Evolutionary conservation across 2,113 vertebrate genomes (phyloP).

Genomic region (Taxidea taxus): DNA sequence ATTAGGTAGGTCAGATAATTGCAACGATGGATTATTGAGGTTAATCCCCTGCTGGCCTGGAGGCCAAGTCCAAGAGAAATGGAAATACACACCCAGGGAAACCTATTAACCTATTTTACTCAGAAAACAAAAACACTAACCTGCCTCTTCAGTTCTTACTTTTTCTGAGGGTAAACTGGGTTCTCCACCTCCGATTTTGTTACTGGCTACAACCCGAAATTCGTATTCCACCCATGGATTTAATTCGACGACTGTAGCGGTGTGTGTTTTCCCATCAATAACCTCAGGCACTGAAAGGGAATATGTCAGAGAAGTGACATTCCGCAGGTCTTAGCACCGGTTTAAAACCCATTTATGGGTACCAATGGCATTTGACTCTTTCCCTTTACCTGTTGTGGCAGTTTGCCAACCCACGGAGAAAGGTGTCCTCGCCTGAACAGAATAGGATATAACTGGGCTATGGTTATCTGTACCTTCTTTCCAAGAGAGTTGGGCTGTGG

Average conservation of each 20-base stretch:
- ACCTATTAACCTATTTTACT: constrained; percentile 34
- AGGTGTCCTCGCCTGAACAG: constrained; percentile 91
- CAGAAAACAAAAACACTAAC: constrained; percentile 87
- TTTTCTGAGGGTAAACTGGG: constrained; percentile 94
- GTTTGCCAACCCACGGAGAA: constrained; percentile 97
- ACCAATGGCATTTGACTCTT: rapidly evolving
- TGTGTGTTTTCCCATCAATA: constrained; percentile 91
- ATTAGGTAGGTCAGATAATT: neutral
- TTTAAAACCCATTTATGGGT: neutral
- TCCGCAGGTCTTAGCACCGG: rapidly evolving
- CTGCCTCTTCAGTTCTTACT: constrained; percentile 96
- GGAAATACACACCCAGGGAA: neutral
- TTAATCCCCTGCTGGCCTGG: neutral
- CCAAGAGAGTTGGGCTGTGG: constrained; percentile 95
- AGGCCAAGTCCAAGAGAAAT: neutral
- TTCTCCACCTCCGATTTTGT: constrained; percentile 93
- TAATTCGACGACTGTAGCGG: constrained; percentile 93
- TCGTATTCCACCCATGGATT: constrained; percentile 99
- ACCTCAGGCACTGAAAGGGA: constrained; percentile 87
- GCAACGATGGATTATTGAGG: neutral
- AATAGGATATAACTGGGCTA: constrained; percentile 92
- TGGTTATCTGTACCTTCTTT: constrained; percentile 92
- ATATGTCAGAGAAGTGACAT: neutral
- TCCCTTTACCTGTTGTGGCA: constrained; percentile 90
- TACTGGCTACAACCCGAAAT: constrained; percentile 94